Percentiles rank a stretch among this genome's conserved stretches.
Evolutionary conservation across 35 echinoderm and acorn worm species (phyloP).

Genomic region (Antedon bifida): DNA sequence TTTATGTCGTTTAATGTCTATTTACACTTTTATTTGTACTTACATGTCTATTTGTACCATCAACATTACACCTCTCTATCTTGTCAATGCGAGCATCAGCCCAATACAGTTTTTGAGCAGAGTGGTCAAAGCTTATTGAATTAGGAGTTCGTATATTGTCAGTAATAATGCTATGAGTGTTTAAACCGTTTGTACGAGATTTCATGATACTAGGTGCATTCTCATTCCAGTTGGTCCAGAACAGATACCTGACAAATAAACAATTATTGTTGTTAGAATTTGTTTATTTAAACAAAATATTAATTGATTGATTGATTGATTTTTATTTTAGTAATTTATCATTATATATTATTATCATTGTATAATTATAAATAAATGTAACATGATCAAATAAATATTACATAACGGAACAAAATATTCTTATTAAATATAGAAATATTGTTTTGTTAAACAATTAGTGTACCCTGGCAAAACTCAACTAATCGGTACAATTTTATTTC

Average conservation of each 20-base stretch:
- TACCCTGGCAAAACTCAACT: no score
- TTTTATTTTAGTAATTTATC: not conserved
- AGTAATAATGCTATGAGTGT: constrained; percentile 39
- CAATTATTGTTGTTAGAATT: no score
- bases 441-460: no score
- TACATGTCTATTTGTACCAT: constrained; percentile 74
- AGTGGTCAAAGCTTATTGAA: constrained; percentile 42
- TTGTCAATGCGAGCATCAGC: constrained; percentile 83
- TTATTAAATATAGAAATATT: no score
- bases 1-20: no score
- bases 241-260: constrained; percentile 50
- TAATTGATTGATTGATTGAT: no score
- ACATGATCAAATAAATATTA: not conserved
- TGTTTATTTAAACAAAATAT: no score
- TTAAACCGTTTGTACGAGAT: constrained; percentile 13
- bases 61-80: constrained; percentile 63
- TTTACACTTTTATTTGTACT: constrained; percentile 1
- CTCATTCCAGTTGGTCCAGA: constrained; percentile 90
- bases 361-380: not conserved
- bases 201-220: constrained; percentile 48
- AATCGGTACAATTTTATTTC: no score
- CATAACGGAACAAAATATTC: no score
- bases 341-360: not conserved
- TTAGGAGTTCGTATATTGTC: constrained; percentile 65
- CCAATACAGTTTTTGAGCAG: constrained; percentile 54